These are phyloP conservation scores for Drosophila cardini DNA, from an alignment of 1,140 invertebrate species.

Conservation along the genomic window DNA sequence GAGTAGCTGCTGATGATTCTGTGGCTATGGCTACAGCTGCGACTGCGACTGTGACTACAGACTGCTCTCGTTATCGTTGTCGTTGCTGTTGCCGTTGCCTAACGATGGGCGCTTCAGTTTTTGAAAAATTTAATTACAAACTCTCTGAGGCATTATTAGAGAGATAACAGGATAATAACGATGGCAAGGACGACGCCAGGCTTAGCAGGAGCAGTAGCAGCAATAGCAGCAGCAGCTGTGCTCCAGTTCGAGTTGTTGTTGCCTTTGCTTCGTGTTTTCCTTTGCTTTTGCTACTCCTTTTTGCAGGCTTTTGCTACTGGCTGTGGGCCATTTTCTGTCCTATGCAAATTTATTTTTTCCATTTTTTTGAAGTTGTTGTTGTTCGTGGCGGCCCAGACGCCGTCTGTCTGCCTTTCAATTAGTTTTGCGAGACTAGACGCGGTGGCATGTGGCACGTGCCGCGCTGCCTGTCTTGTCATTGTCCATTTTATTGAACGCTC, in stretches of 20 bases:
- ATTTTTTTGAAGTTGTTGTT: slow-evolving; percentile 20
- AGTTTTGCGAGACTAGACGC: slow-evolving; percentile 69
- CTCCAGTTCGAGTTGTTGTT: slow-evolving; percentile 58
- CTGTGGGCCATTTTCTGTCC: slow-evolving; percentile 47
- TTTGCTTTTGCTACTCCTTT: slow-evolving; percentile 35
- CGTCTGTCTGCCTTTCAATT: slow-evolving; percentile 75
- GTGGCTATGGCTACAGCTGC: slow-evolving; percentile 17
- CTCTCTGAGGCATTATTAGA: slow-evolving; percentile 82
- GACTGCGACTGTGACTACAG: background rate
- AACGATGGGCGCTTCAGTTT: slow-evolving; percentile 59
- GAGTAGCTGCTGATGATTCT: slow-evolving; percentile 8
- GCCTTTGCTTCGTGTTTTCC: slow-evolving; percentile 9
- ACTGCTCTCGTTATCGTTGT: slow-evolving; percentile 14
- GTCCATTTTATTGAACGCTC: slow-evolving; percentile 40
- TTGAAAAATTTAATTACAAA: slow-evolving; percentile 83
- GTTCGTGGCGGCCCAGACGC: slow-evolving; percentile 36
- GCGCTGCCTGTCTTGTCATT: slow-evolving; percentile 24
- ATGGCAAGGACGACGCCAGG: slow-evolving; percentile 66
- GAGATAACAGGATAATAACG: slow-evolving; percentile 83
- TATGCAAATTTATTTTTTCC: slow-evolving; percentile 71
- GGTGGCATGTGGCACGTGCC: slow-evolving; percentile 57
- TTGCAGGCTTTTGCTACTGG: slow-evolving; percentile 62
- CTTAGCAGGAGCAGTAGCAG: slow-evolving; percentile 51
- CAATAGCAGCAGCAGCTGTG: slow-evolving; percentile 68
- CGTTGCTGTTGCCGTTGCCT: slow-evolving; percentile 27